Percentiles rank a stretch among this genome's conserved stretches.
Conservation (phyloP, 1,140 invertebrate species). For the Muscidifurax raptorellus region DNA sequence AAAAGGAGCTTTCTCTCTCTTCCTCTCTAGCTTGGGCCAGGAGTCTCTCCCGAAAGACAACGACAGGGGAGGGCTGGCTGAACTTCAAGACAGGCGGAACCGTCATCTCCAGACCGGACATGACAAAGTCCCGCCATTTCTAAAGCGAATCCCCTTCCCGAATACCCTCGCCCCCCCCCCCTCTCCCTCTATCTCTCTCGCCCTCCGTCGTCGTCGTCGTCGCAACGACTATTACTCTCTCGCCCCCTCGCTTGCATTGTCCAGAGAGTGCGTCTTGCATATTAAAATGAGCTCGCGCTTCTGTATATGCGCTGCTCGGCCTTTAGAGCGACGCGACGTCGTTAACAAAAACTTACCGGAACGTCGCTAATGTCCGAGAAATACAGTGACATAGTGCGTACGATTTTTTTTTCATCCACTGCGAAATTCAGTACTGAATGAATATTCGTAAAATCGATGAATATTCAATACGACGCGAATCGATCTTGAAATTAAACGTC, state of each 20-base stretch:
- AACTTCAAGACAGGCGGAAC: slow-evolving; percentile 68
- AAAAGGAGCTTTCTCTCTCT: not conserved
- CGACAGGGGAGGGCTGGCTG: slow-evolving; percentile 34
- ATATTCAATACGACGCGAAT: too few relatives aligned
- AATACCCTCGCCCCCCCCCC: slow-evolving; percentile 7
- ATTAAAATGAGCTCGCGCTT: slow-evolving; percentile 58
- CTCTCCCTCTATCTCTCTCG: slow-evolving; percentile 36
- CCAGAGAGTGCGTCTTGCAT: slow-evolving; percentile 63
- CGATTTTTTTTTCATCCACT: not conserved
- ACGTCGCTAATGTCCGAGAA: not conserved
- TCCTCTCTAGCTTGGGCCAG: not conserved
- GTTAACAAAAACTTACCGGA: not conserved
- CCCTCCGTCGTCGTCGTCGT: not conserved
- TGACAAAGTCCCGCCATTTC: slow-evolving; percentile 64
- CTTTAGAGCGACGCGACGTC: not conserved
- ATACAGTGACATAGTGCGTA: not conserved
- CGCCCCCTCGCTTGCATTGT: slow-evolving; percentile 59
- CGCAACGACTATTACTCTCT: slow-evolving; percentile 51
- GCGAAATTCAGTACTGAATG: too few relatives aligned
- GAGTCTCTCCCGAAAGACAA: slow-evolving; percentile 38
- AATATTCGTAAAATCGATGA: too few relatives aligned
- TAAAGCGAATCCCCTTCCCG: slow-evolving; percentile 47
- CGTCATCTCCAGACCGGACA: slow-evolving; percentile 69
- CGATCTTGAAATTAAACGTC: too few relatives aligned
- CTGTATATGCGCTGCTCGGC: not conserved